These are phyloP conservation scores for Epinephelus moara DNA, from an alignment of 2,113 vertebrate species.

Conservation along the genomic window DNA sequence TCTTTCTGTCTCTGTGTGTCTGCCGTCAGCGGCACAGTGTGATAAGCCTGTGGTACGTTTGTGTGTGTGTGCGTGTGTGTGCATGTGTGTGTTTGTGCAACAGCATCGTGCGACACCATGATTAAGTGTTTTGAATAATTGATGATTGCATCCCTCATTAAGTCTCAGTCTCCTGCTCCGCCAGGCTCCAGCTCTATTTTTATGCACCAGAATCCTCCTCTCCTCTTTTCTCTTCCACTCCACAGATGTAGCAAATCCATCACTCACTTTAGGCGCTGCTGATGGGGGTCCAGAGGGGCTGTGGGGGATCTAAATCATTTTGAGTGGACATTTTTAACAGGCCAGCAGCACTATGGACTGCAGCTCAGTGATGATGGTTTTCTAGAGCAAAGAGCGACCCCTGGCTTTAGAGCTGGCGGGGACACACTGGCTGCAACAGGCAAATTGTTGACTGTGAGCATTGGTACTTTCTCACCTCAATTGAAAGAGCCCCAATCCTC, in stretches of 20 bases:
- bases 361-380: slow-evolving; percentile 26
- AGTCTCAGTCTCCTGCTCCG: slow-evolving; percentile 69
- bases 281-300: slow-evolving; percentile 59
- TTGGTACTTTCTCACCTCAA: neutral
- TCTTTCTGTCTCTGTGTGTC: slow-evolving; percentile 20
- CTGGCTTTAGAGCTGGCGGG: slow-evolving; percentile 31
- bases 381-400: slow-evolving; percentile 27
- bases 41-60: slow-evolving; percentile 34
- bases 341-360: slow-evolving; percentile 13
- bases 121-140: slow-evolving; percentile 85
- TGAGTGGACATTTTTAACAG: slow-evolving; percentile 68
- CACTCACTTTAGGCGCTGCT: slow-evolving; percentile 51
- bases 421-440: neutral
- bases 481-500: neutral
- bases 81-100: slow-evolving; percentile 67
- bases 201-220: slow-evolving; percentile 55
- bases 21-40: slow-evolving; percentile 38
- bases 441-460: slow-evolving; percentile 11
- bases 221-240: slow-evolving; percentile 41
- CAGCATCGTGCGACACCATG: slow-evolving; percentile 65
- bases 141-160: slow-evolving; percentile 82
- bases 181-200: slow-evolving; percentile 65
- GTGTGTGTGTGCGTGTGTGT: slow-evolving; percentile 33
- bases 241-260: slow-evolving; percentile 68
- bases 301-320: slow-evolving; percentile 65